Percentiles rank a stretch among this genome's conserved stretches.
phyloP scores from a whole-genome alignment of 1,140 invertebrate genomes.

The Arion vulgaris region DNA sequence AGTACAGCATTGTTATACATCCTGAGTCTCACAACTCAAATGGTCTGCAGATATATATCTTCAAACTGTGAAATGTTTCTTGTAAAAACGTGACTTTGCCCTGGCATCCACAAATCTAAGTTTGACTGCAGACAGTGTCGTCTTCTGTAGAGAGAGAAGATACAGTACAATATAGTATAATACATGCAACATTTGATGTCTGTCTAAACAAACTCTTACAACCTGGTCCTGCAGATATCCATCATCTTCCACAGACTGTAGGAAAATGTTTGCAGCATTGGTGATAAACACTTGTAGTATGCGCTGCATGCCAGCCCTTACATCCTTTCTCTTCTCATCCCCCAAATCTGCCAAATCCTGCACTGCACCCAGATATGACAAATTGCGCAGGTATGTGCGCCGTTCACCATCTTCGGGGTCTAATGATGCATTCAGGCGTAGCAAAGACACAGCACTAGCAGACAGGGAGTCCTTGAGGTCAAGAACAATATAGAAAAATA shows the following conservation, averaged over 20 bases:
- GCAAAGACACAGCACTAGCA: slow-evolving; percentile 46
- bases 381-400: slow-evolving; percentile 58
- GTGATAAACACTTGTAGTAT: slow-evolving; percentile 94
- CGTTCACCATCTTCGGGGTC: slow-evolving; percentile 43
- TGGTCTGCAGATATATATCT: too few relatives aligned
- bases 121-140: too few relatives aligned
- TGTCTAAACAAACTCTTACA: background rate
- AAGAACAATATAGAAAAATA: background rate
- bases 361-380: slow-evolving; percentile 66
- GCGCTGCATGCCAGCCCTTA: slow-evolving; percentile 80
- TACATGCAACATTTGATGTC: too few relatives aligned
- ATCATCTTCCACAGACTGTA: slow-evolving; percentile 56
- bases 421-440: slow-evolving; percentile 36
- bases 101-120: too few relatives aligned
- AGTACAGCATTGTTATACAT: too few relatives aligned
- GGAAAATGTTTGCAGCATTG: slow-evolving; percentile 94
- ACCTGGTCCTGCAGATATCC: slow-evolving; percentile 60
- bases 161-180: too few relatives aligned
- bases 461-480: slow-evolving; percentile 52
- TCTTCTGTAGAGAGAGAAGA: too few relatives aligned
- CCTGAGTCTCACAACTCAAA: too few relatives aligned
- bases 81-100: too few relatives aligned
- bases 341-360: slow-evolving; percentile 62
- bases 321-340: slow-evolving; percentile 55
- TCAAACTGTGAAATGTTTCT: too few relatives aligned